Conservation (phyloP, 1,140 invertebrate genomes). For the Mya arenaria region DNA sequence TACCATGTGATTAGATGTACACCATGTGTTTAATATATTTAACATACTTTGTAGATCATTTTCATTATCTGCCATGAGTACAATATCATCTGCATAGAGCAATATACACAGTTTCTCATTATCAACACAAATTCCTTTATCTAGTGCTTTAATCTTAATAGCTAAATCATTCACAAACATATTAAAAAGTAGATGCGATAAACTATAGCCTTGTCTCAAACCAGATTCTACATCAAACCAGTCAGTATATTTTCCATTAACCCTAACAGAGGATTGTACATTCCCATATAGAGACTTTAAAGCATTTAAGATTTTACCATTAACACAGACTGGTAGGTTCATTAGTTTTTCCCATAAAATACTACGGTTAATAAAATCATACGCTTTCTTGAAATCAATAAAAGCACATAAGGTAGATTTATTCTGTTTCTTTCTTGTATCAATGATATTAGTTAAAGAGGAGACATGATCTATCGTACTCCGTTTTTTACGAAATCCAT, state of each 20-base stretch:
- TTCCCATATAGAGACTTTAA: slow-evolving; percentile 11
- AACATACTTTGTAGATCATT: slow-evolving; percentile 28
- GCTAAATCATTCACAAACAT: slow-evolving; percentile 30
- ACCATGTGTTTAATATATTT: slow-evolving; percentile 20
- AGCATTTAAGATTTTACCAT: slow-evolving; percentile 6
- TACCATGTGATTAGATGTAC: not conserved
- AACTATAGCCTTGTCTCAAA: slow-evolving; percentile 9
- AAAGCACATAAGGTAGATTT: slow-evolving; percentile 25
- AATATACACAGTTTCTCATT: slow-evolving; percentile 21
- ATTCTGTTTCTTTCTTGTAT: slow-evolving; percentile 13
- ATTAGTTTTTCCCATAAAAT: not conserved
- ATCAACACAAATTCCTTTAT: slow-evolving; percentile 29
- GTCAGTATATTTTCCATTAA: not conserved
- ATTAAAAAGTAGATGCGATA: slow-evolving; percentile 21
- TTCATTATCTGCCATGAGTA: slow-evolving; percentile 8
- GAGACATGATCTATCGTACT: slow-evolving; percentile 35
- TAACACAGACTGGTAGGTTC: not conserved
- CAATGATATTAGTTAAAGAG: slow-evolving; percentile 22
- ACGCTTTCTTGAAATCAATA: slow-evolving; percentile 41
- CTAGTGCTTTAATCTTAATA: slow-evolving; percentile 5
- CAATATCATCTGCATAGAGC: slow-evolving; percentile 44
- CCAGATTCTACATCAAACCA: slow-evolving; percentile 18
- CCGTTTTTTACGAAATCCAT: slow-evolving; percentile 34
- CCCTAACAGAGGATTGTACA: not conserved
- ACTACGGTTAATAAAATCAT: slow-evolving; percentile 17